These are phyloP conservation scores for Nemapogon koenigi DNA, from an alignment of 2,888 invertebrate genomes.

Conservation along the genomic window DNA sequence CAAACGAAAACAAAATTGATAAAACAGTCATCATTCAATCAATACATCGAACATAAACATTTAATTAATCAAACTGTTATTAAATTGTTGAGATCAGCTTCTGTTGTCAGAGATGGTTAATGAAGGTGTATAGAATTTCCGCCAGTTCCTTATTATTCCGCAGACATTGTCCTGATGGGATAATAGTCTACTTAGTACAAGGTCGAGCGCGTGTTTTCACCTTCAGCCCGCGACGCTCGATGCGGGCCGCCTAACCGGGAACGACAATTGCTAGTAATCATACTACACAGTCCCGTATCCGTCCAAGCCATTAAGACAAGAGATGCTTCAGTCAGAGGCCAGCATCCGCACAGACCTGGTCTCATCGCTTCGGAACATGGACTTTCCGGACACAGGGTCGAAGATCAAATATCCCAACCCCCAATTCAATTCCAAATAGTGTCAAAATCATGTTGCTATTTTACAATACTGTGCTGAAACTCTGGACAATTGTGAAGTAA, in stretches of 20 bases:
- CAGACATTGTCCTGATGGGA: slow-evolving; percentile 56
- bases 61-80: too few relatives aligned
- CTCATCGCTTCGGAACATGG: slow-evolving; percentile 1
- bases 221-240: slow-evolving; percentile 19
- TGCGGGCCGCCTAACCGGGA: slow-evolving; percentile 22
- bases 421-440: too few relatives aligned
- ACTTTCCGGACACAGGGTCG: background rate
- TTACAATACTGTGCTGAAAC: too few relatives aligned
- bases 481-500: background rate
- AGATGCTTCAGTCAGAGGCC: slow-evolving; percentile 35
- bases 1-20: too few relatives aligned
- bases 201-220: slow-evolving; percentile 32
- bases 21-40: too few relatives aligned
- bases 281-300: slow-evolving; percentile 57
- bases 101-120: too few relatives aligned
- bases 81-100: too few relatives aligned
- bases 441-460: too few relatives aligned
- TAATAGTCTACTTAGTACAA: slow-evolving; percentile 56
- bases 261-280: slow-evolving; percentile 51
- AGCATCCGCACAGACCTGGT: slow-evolving; percentile 3
- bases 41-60: too few relatives aligned
- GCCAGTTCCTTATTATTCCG: slow-evolving; percentile 35
- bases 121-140: slow-evolving; percentile 20
- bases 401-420: too few relatives aligned
- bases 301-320: slow-evolving; percentile 53